phyloP scores from a whole-genome alignment of 2,888 invertebrate genomes.

The Orgyia antiqua region DNA sequence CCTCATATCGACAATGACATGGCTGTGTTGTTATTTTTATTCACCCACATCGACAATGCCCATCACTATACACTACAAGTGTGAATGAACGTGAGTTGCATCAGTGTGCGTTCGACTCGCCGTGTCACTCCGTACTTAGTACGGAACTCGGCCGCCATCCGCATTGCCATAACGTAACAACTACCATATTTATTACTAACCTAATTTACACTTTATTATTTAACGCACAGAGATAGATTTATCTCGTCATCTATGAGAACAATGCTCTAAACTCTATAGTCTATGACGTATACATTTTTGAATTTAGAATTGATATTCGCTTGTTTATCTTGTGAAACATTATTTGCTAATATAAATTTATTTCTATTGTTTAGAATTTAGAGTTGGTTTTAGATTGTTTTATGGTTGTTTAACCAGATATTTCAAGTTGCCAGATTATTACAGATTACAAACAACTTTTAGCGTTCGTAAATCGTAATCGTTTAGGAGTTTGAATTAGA shows the following conservation, averaged over 20 bases:
- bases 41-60: conserved; percentile 20
- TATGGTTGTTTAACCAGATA: conserved; percentile 13
- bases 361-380: conserved; percentile 7
- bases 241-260: conserved; percentile 7
- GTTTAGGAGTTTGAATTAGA: too few relatives aligned
- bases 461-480: not conserved
- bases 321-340: conserved; percentile 7
- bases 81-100: conserved; percentile 62
- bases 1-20: not conserved
- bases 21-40: conserved; percentile 3
- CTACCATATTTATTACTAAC: conserved; percentile 10
- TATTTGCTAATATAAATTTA: not conserved
- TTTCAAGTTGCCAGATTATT: conserved; percentile 11
- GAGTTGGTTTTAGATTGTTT: conserved; percentile 11
- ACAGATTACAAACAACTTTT: conserved; percentile 9
- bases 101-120: conserved; percentile 46
- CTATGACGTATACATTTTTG: conserved; percentile 18
- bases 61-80: conserved; percentile 49
- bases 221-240: accelerated
- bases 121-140: conserved; percentile 72
- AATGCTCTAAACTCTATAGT: conserved; percentile 12
- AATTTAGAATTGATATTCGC: conserved; percentile 14
- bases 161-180: conserved; percentile 37
- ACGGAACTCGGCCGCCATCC: conserved; percentile 43
- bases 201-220: conserved; percentile 11